Percentiles rank a stretch among this genome's conserved stretches.
Conservation (phyloP, 2,797 vertebrate species). For the Limosa lapponica region DNA sequence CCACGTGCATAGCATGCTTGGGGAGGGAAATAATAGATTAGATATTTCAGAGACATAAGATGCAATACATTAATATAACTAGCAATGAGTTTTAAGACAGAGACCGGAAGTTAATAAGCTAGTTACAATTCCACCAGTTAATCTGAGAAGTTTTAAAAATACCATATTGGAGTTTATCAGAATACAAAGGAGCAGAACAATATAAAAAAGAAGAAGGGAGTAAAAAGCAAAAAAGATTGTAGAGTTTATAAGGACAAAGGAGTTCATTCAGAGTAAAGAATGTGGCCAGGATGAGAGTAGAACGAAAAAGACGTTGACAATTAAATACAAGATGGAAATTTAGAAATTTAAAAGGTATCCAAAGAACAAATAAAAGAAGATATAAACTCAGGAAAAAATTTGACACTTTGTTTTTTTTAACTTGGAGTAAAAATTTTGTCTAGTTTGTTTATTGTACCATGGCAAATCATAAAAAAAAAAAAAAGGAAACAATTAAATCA, state of each 20-base stretch:
- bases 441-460: neutral
- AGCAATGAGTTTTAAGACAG: neutral
- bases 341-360: neutral
- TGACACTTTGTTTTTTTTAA: neutral
- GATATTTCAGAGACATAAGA: neutral
- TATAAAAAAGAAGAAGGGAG: neutral
- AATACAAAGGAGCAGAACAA: neutral
- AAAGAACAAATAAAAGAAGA: neutral
- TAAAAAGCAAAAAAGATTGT: neutral
- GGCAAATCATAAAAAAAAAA: neutral
- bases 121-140: neutral
- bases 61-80: neutral
- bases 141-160: neutral
- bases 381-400: neutral
- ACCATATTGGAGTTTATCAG: neutral
- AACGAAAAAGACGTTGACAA: neutral
- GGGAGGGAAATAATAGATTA: neutral
- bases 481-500: neutral
- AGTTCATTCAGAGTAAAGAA: neutral
- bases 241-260: neutral
- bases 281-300: neutral
- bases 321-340: neutral
- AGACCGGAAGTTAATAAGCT: neutral
- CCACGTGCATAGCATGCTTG: neutral
- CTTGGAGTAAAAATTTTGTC: neutral